These are phyloP conservation scores for Smithornis capensis DNA, from an alignment of 2,113 vertebrate genomes.

Conservation along the genomic window DNA sequence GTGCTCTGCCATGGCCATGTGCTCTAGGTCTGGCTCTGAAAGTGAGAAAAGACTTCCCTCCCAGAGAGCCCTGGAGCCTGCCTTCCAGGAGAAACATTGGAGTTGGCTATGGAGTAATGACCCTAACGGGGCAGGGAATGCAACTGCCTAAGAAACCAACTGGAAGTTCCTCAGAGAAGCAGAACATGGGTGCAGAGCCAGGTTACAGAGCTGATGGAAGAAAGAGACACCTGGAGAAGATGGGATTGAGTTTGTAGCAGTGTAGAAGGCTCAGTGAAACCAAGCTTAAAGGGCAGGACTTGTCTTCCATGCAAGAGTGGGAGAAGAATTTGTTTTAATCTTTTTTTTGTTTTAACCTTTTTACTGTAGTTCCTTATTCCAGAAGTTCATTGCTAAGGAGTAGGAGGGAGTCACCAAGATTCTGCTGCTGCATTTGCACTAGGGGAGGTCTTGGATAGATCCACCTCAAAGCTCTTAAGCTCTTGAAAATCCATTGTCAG, in stretches of 20 bases:
- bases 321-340: neutral
- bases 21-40: neutral
- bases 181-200: neutral
- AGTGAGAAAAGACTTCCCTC: neutral
- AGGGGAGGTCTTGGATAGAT: neutral
- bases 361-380: neutral
- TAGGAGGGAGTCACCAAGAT: neutral
- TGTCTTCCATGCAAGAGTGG: neutral
- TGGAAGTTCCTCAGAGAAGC: neutral
- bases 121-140: neutral
- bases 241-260: neutral
- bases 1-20: neutral
- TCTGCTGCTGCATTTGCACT: neutral
- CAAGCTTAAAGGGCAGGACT: neutral
- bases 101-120: neutral
- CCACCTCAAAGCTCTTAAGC: neutral
- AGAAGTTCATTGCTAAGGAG: neutral
- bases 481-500: neutral
- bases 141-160: neutral
- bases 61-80: neutral
- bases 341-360: neutral
- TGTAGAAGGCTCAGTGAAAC: neutral
- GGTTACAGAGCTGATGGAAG: neutral
- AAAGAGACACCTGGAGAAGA: neutral
- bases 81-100: neutral